Conservation (phyloP, 37 sponge, comb jelly and placozoan species). For the Petrosia ficiformis region DNA sequence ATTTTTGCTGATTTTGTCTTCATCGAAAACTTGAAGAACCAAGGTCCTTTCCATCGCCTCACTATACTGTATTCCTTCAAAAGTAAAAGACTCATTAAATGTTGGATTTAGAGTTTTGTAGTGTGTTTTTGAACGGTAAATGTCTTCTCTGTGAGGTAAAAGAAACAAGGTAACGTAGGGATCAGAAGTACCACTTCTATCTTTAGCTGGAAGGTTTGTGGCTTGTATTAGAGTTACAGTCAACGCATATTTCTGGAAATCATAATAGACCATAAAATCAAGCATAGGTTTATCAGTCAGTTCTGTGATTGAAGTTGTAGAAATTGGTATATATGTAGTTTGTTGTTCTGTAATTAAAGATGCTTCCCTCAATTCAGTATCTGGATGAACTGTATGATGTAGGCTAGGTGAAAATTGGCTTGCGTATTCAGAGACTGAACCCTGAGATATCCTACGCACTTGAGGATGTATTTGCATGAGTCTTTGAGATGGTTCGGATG, state of each 20-base stretch:
- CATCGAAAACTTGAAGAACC: constrained; percentile 19
- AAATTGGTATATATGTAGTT: too few species aligned
- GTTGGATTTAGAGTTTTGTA: constrained; percentile 22
- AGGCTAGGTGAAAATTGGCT: background rate
- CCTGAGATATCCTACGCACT: too few species aligned
- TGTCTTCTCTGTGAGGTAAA: constrained; percentile 46
- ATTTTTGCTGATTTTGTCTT: constrained; percentile 10
- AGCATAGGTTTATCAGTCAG: too few species aligned
- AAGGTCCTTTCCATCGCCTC: constrained; percentile 26
- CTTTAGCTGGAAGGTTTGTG: constrained; percentile 9
- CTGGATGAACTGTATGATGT: too few species aligned
- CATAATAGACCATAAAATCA: constrained; percentile 54
- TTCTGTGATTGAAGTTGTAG: too few species aligned
- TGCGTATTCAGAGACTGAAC: too few species aligned
- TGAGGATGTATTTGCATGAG: constrained; percentile 4
- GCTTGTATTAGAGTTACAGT: constrained; percentile 44
- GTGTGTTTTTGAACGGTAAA: constrained; percentile 37
- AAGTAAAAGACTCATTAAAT: constrained; percentile 66
- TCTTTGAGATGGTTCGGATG: constrained; percentile 8
- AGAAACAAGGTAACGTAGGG: constrained; percentile 48
- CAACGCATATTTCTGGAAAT: constrained; percentile 37
- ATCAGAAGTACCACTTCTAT: constrained; percentile 5
- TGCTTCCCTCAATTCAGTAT: background rate
- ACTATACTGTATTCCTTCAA: constrained; percentile 24
- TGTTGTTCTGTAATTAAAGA: too few species aligned